Conservation (phyloP, 2,888 invertebrate genomes). For the Chesias legatella region DNA sequence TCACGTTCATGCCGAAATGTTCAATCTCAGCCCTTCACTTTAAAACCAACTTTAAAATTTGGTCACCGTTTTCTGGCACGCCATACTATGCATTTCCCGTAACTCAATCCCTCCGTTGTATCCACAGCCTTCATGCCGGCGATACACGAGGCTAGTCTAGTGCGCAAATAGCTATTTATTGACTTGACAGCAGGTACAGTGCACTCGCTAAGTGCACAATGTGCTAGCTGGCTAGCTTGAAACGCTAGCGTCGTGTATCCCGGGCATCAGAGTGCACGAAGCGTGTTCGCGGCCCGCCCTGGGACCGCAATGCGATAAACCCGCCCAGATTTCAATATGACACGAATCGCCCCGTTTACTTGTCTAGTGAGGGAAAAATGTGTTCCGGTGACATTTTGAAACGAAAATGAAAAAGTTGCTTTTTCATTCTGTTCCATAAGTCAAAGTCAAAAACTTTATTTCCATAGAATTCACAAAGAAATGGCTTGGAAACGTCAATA, state of each 20-base stretch:
- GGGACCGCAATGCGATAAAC: constrained; percentile 36
- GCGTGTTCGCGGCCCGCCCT: neutral
- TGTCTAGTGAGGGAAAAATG: constrained; percentile 3
- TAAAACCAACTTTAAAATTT: neutral
- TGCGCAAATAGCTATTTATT: too few relatives aligned
- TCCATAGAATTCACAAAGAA: too few relatives aligned
- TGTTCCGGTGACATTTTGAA: neutral
- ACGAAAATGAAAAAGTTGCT: neutral
- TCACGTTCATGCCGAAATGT: too few relatives aligned
- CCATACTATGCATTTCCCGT: constrained; percentile 15
- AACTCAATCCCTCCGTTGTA: constrained; percentile 15
- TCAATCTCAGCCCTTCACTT: neutral
- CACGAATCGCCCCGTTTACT: constrained; percentile 17
- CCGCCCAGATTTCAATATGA: constrained; percentile 29
- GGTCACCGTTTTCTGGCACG: neutral
- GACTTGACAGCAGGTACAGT: too few relatives aligned
- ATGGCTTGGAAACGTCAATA: too few relatives aligned
- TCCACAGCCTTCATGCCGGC: constrained; percentile 2
- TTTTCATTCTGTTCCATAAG: neutral
- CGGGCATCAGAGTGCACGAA: constrained; percentile 5
- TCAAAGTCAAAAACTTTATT: too few relatives aligned
- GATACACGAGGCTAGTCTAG: too few relatives aligned
- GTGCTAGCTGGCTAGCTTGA: too few relatives aligned
- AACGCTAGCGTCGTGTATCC: too few relatives aligned
- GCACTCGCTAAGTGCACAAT: too few relatives aligned